phyloP scores from a whole-genome alignment of 1,140 invertebrate species.

The Chymomyza costata region DNA sequence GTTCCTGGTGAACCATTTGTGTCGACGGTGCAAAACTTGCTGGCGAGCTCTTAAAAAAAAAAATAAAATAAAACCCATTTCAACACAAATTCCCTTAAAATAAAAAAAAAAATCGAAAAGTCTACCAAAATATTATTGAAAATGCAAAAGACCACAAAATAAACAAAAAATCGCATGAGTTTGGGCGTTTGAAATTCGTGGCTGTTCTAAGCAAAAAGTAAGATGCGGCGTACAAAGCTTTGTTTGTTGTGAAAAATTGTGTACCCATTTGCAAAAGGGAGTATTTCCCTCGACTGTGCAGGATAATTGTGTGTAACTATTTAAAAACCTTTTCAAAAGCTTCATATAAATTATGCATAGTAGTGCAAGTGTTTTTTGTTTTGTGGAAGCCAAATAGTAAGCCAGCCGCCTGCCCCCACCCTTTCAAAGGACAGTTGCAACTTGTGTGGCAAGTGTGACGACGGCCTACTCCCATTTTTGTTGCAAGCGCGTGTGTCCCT shows the following conservation, averaged over 20 bases:
- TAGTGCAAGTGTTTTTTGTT: no score
- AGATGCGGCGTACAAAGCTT: constrained; percentile 29
- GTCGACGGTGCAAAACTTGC: constrained; percentile 21
- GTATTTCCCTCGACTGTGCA: no score
- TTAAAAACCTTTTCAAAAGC: no score
- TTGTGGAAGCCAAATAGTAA: no score
- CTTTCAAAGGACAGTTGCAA: no score
- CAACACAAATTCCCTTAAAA: constrained; percentile 8
- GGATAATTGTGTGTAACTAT: no score
- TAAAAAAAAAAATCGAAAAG: constrained; percentile 9
- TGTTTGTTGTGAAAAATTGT: constrained; percentile 70
- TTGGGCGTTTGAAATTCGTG: constrained; percentile 9
- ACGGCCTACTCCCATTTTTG: no score
- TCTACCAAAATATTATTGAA: constrained; percentile 4
- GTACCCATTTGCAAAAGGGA: constrained; percentile 51
- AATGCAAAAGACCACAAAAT: constrained; percentile 22
- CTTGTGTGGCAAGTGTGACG: no score
- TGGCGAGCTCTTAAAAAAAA: constrained; percentile 26
- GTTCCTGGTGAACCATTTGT: constrained; percentile 59
- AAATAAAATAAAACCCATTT: constrained; percentile 12
- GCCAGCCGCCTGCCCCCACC: no score
- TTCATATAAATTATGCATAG: no score
- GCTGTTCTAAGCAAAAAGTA: constrained; percentile 15
- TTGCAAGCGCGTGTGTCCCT: no score
- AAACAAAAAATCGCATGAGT: constrained; percentile 25